Evolutionary conservation across 2,113 vertebrate species (phyloP), one percentile per base, ranked within the genome.

Genomic region (Ardeotis arabs): DNA sequence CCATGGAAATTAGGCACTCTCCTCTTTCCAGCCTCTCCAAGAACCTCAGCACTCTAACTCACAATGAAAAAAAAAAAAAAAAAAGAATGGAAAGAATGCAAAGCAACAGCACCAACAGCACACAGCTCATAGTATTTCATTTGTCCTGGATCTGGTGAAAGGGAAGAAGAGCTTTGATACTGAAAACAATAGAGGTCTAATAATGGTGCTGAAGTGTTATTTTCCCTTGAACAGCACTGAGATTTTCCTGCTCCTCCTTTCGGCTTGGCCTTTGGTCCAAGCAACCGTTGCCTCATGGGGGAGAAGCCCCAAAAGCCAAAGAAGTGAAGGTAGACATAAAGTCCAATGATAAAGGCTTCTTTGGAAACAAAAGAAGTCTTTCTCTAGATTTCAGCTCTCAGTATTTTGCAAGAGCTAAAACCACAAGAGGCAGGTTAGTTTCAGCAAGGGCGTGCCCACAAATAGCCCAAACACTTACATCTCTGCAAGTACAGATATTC

Each of bases 11-110:
- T 12, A 78, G 88, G 83, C 68, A 59, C 49, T 87, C 49, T 84
- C 22, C 56, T 90, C 67, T 89, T 83, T 70, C 78, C 91, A 94
- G 70, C 35, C 92, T 80, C 77, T 60, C 77, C 60, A 52, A 52
- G 75, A 95, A 75, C 95, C 81, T 82, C 94, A 85, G 77, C 47
- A 14, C 80, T 85, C 49, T 95, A 83, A 95, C 62, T 94, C 63
- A 78, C 56, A 88, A n/a, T 13, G 49, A 53, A 88, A 7, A 14
- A 64, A 31, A 50, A 19, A 28, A 22, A 74, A 90, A 28, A 20
- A 39, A 74, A 90, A 59, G 24, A 92, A 93, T 39, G 62, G 66
- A 86, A 95, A 78, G 91, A 87, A 94, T 29, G 5, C 81, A 86
- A 90, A 85, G 86, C 35, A 35, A 35, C 35, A 35, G 35, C 35